Evolutionary conservation across 2,113 vertebrate genomes (phyloP), one percentile per base, ranked within the genome.

Genomic region (Syngnathus floridae): DNA sequence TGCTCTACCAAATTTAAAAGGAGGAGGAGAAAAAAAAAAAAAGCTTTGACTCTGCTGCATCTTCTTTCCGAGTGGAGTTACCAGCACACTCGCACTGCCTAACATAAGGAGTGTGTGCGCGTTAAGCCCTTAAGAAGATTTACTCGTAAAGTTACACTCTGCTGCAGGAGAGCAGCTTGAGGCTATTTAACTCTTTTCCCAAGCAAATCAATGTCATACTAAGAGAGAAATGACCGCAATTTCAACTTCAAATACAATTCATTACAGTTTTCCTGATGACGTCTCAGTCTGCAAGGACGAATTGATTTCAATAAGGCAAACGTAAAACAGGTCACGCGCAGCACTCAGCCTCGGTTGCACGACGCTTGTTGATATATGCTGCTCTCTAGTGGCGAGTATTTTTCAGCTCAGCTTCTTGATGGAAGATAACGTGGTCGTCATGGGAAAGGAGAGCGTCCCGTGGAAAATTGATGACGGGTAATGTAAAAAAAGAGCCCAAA

Each of bases 381-480:
- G 36, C 82, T 81, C 63, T 37, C 82, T 72, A 60, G 74, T 78
- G 86, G 84, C 26, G 48, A 35, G 2, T 10, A 16, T 55, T 31
- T 31, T 31, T 31, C 21, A 37, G 58, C 69, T 57, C 13, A 67
- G 31, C 45, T 22, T 17, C 62, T 48, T 49, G 45, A 35, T 64
- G 57, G 38, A 94, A 63, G 90, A 88, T 0, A 93, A 95, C 13
- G 85, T 94, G 51, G 86, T 92, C 0, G 72, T 95, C 0, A 78
- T 94, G 76, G 93, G 93, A 21, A 93, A 90, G 0, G 92, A 91
- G 17, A 88, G 78, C 0, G 93, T 95, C 26, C 26, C 26, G 26
- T 9, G 93, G 93, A 4, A 95, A 94, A 81, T 93, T 31, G 26
- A 31, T 31, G 26, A 31, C 93, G 70, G 93, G 93, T 93, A 74